Evolutionary conservation across 2,888 invertebrate species (phyloP).

Genomic region (Noctua janthina): DNA sequence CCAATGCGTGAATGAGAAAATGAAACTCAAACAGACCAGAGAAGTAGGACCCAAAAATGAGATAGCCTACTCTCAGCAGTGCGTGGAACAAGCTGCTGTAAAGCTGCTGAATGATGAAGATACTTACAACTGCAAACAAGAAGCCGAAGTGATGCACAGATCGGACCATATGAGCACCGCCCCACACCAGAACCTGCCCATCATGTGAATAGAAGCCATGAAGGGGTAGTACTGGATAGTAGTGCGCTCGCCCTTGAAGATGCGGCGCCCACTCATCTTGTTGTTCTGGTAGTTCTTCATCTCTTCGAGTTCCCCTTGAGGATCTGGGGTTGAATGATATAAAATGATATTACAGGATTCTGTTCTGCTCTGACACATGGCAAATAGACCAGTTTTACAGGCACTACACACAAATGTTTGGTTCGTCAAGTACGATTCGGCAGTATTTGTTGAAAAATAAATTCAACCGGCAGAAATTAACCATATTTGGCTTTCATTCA

Average conservation of each 20-base stretch:
- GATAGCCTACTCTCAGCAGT: neutral
- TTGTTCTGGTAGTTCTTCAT: slow-evolving; percentile 73
- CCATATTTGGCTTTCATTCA: neutral
- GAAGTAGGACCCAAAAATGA: neutral
- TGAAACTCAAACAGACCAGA: neutral
- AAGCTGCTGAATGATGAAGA: neutral
- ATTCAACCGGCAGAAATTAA: neutral
- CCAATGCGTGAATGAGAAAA: neutral
- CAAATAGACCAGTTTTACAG: neutral
- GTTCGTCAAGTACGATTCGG: neutral
- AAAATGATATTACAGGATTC: neutral
- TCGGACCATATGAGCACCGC: slow-evolving; percentile 82
- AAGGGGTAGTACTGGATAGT: slow-evolving; percentile 82
- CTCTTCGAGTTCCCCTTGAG: slow-evolving; percentile 81
- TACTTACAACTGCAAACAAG: slow-evolving; percentile 85
- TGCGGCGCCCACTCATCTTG: slow-evolving; percentile 77
- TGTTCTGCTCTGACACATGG: neutral
- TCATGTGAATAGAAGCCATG: slow-evolving; percentile 84
- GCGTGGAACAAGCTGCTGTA: neutral
- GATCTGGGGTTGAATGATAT: slow-evolving; percentile 73
- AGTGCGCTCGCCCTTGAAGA: slow-evolving; percentile 83
- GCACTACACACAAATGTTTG: neutral
- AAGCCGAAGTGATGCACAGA: slow-evolving; percentile 82
- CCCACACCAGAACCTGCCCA: slow-evolving; percentile 87
- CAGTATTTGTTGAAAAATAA: neutral